Base-by-base conservation (phyloP, 2,797 vertebrate genomes). In the Astyanax mexicanus region DNA sequence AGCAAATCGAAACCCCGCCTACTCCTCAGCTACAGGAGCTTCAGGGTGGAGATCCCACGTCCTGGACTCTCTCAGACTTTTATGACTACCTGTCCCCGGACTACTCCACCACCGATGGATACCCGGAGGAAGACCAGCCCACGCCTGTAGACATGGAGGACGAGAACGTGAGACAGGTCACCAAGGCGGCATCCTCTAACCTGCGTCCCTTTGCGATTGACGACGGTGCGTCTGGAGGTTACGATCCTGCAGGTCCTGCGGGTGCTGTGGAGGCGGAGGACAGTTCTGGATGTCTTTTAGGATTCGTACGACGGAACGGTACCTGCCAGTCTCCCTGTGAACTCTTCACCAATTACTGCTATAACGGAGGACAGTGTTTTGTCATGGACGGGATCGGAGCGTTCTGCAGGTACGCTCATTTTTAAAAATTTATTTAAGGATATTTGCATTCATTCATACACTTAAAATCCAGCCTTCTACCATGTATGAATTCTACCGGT, bases 281-380 rank as follows among this genome's bases (percentile, higher is more conserved):
- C 8, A 42, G 58, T 11, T 67, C 42, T 0, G 73, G 42, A 3
- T 84, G 83, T 47, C 66, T 64, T 40, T 52, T 62, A 42, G 80
- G 80, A 52, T 84, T 80, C n/a, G 17, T 77, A 11, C 44, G 13
- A 21, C 77, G 29, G 3, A 84, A 84, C 8, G 76, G 57, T n/a
- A 79, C 76, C 19, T 84, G 83, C 51, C 51, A 88, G 35, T 94
- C 94, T 0, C 58, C 93, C 23, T 95, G 94, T 3, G 91, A 93
- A 64, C 84, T 91, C 35, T 90, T 91, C 72, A 92, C 91, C 32
- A 92, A 89, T 80, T 95, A 95, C 88, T 95, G 94, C 85, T 92
- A 93, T 87, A 95, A 95, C 23, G 94, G 94, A 0, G 94, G 94
- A n/a, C 94, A 94, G 83, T 95, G 94, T 83, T 95, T 94, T 85